Conservation (phyloP, 1,140 invertebrate genomes). For the Drosophila mojavensis region DNA sequence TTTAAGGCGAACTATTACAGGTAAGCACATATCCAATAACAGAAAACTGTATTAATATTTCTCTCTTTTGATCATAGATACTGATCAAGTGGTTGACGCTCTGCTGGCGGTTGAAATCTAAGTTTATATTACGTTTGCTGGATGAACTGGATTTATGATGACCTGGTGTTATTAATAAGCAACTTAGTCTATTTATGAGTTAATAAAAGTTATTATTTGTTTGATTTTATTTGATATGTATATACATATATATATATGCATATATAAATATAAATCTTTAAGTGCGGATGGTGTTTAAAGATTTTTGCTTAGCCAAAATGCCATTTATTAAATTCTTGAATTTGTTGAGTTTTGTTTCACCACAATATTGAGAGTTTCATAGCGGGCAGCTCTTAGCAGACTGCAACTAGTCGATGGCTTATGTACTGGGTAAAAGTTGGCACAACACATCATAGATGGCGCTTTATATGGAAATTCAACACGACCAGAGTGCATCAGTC, state of each 20-base stretch:
- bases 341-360: no score
- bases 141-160: constrained; percentile 6
- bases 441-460: not conserved
- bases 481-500: no score
- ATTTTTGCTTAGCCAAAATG: no score
- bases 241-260: no score
- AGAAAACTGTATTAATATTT: not conserved
- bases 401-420: not conserved
- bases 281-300: no score
- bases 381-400: no score
- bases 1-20: constrained; percentile 99
- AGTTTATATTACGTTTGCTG: not conserved
- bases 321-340: no score
- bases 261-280: no score
- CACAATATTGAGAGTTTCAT: no score
- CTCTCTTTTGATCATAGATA: not conserved
- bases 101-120: not conserved
- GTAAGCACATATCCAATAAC: constrained; percentile 83
- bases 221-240: not conserved
- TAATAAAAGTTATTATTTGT: not conserved
- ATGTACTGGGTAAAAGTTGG: not conserved
- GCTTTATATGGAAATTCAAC: no score
- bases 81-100: not conserved
- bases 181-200: not conserved
- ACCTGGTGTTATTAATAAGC: constrained; percentile 3